Base-by-base conservation (phyloP, 2,888 invertebrate genomes). In the Beris morrisii region DNA sequence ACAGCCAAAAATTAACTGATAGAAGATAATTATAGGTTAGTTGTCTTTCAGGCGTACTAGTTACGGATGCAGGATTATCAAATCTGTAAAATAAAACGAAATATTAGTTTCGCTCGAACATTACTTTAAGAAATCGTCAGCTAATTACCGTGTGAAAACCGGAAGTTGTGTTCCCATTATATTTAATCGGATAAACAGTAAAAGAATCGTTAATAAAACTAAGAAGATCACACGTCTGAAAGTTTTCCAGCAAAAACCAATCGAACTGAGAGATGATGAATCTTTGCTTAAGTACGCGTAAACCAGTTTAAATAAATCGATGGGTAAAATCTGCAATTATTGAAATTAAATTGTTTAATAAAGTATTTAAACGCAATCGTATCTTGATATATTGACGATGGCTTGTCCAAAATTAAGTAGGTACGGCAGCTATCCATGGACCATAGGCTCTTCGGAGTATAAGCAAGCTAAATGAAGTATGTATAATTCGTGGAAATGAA, bases 111-210 rank as follows among this genome's bases (percentile, higher is more conserved):
- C 22, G 22, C 22, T 22, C 3, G 22, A 22, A 22, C 22, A 22
- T 22, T 22, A 22, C 3, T 22, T 22, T 22, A 22, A 22, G 22
- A 50, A 64, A 50, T 53, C 22, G n/a, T 15, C 22, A 22, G 22
- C 22, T 22, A 22, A 22, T 73, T 79, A 88, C 85, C 90, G 87
- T 65, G 97, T 97, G 80, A 97, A 97, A 69, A 96, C 93, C 6
- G 97, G 97, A 74, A 97, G 83, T 82, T 95, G 95, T 0, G 95
- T 93, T 13, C 97, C 97, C 97, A 97, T 97, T 67, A 97, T 91
- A 78, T 93, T 92, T 67, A 97, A 86, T 70, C 97, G 84, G 3
- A 90, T 89, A 52, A 94, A 84, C 59, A 97, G 83, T 53, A 97
- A 84, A 55, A 90, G 87, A 54, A 92, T 81, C 0, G 95, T 93